Evolutionary conservation across 2,113 vertebrate genomes (phyloP).

Genomic region (Lampris incognitus): DNA sequence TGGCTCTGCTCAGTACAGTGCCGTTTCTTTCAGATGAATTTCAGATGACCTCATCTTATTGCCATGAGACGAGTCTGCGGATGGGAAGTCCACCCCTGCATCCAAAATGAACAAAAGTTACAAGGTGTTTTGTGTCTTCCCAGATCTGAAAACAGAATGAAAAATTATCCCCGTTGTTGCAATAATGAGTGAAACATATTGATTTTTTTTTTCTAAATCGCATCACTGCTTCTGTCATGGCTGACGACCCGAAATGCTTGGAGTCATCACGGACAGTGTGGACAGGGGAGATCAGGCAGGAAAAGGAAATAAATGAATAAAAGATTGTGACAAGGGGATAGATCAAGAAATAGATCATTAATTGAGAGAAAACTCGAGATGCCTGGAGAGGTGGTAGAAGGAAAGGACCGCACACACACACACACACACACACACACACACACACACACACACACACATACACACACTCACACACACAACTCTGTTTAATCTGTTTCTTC

Average conservation of each 20-base stretch:
- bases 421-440: no score
- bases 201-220: not conserved
- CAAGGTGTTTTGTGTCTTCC: no score
- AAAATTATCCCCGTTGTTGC: not conserved
- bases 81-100: no score
- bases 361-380: conserved; percentile 8
- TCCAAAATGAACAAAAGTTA: no score
- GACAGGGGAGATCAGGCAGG: not conserved
- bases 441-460: no score
- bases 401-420: not conserved
- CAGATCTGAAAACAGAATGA: conserved; percentile 8
- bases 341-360: conserved; percentile 4
- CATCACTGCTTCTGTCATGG: not conserved
- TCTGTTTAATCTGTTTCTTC: no score
- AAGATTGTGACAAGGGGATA: not conserved
- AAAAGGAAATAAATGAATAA: conserved; percentile 9
- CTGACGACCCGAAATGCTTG: not conserved
- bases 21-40: no score
- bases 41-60: no score
- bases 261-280: conserved; percentile 10
- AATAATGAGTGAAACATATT: not conserved
- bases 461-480: no score
- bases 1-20: no score
- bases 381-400: not conserved
- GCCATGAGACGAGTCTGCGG: no score